These are phyloP conservation scores for Lasioglossum baleicum DNA, from an alignment of 1,140 invertebrate species.

Conservation along the genomic window DNA sequence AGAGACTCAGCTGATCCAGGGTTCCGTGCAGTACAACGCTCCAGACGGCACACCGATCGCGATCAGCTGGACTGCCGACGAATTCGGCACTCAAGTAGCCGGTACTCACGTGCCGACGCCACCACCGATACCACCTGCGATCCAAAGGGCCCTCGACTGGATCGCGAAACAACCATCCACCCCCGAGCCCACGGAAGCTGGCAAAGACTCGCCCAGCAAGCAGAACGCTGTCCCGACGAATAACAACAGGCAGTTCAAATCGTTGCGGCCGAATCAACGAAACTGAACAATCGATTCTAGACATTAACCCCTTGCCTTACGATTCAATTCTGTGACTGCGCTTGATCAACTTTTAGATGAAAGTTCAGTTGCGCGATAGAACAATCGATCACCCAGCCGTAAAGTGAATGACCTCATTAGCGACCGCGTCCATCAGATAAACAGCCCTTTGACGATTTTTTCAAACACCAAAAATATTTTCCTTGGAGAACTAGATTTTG, in stretches of 20 bases:
- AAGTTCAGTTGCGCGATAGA: too few species aligned
- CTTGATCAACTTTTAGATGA: too few species aligned
- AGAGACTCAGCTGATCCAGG: slow-evolving; percentile 79
- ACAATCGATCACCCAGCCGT: too few species aligned
- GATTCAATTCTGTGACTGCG: too few species aligned
- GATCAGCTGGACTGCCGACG: slow-evolving; percentile 79
- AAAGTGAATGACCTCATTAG: too few species aligned
- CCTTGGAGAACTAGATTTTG: too few species aligned
- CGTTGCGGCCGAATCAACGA: slow-evolving; percentile 39
- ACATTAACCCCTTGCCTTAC: background rate
- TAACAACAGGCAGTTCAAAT: slow-evolving; percentile 35
- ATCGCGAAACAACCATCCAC: slow-evolving; percentile 78
- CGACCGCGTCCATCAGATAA: too few species aligned
- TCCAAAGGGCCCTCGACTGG: slow-evolving; percentile 87
- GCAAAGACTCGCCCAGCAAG: slow-evolving; percentile 44
- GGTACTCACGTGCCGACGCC: slow-evolving; percentile 87
- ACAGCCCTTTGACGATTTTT: too few species aligned
- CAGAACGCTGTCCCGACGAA: slow-evolving; percentile 43
- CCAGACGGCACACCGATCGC: slow-evolving; percentile 80
- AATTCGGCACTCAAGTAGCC: slow-evolving; percentile 78
- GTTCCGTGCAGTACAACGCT: slow-evolving; percentile 81
- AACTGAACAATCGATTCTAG: slow-evolving; percentile 23
- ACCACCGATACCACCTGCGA: slow-evolving; percentile 88
- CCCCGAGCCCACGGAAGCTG: slow-evolving; percentile 61
- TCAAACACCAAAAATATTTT: too few species aligned